phyloP scores from a whole-genome alignment of 1,140 invertebrate genomes.

The Drosophila arawakana region DNA sequence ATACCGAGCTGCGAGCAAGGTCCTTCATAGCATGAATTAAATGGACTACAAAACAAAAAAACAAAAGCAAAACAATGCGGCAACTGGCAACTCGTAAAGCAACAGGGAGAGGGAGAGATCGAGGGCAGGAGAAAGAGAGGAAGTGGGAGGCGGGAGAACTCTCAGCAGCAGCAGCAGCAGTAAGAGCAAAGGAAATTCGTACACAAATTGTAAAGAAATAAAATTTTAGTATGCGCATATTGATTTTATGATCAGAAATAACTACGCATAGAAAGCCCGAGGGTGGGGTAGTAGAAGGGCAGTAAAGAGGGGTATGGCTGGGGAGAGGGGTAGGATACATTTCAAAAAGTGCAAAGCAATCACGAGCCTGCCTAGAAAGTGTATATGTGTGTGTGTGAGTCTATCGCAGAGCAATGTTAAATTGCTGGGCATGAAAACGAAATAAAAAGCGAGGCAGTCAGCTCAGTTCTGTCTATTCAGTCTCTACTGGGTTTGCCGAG shows the following conservation, averaged over 20 bases:
- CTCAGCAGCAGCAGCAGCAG: constrained; percentile 22
- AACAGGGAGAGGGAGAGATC: too few species aligned
- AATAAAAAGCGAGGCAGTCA: constrained; percentile 57
- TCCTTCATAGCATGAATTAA: constrained; percentile 73
- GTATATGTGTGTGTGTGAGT: constrained; percentile 10
- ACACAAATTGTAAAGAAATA: constrained; percentile 83
- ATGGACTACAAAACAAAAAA: constrained; percentile 77
- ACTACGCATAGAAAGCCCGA: constrained; percentile 63
- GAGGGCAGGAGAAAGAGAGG: constrained; percentile 3
- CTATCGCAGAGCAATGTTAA: constrained; percentile 37
- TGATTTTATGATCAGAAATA: constrained; percentile 83
- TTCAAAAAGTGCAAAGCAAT: constrained; percentile 80
- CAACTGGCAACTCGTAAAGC: constrained; percentile 62
- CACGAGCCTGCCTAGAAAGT: constrained; percentile 46
- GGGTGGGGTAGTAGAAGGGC: not conserved
- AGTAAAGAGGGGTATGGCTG: not conserved
- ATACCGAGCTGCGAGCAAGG: constrained; percentile 45
- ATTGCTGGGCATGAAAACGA: constrained; percentile 49
- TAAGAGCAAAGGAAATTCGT: constrained; percentile 67
- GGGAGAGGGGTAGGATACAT: constrained; percentile 19
- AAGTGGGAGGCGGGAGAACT: not conserved
- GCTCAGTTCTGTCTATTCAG: not conserved
- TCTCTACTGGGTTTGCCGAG: not conserved
- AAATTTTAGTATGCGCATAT: constrained; percentile 84
- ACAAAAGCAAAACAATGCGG: constrained; percentile 56